Percentiles rank a stretch among this genome's conserved stretches.
Evolutionary conservation across 2,888 invertebrate species (phyloP).

Genomic region (Himalopsyche japonica): DNA sequence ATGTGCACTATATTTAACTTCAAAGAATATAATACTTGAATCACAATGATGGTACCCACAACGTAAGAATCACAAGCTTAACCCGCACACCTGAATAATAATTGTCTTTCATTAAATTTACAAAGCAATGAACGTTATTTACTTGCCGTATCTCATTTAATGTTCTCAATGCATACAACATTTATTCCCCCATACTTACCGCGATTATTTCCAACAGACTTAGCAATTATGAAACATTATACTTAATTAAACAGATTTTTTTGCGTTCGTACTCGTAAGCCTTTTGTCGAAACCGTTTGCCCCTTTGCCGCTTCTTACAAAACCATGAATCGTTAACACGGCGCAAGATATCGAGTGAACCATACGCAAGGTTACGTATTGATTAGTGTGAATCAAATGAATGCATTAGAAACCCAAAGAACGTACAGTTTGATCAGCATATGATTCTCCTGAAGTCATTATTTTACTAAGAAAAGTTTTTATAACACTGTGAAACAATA

Average conservation of each 20-base stretch:
- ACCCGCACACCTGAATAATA: not conserved
- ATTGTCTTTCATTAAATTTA: not conserved
- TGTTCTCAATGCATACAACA: not conserved
- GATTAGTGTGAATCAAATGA: too few relatives aligned
- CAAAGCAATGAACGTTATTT: not conserved
- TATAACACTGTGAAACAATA: too few relatives aligned
- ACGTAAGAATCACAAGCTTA: not conserved
- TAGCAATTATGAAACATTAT: conserved; percentile 37
- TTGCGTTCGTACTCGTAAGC: conserved; percentile 23
- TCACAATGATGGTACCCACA: not conserved
- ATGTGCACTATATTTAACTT: not conserved
- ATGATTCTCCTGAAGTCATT: too few relatives aligned
- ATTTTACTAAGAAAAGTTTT: too few relatives aligned
- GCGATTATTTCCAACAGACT: conserved; percentile 28
- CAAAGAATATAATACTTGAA: not conserved
- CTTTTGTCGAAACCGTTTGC: conserved; percentile 31
- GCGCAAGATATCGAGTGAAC: not conserved
- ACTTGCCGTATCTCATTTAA: not conserved
- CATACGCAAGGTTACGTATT: too few relatives aligned
- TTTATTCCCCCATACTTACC: not conserved
- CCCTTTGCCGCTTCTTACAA: conserved; percentile 16
- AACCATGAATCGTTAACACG: not conserved
- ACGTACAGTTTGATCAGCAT: too few relatives aligned
- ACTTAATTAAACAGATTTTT: conserved; percentile 30
- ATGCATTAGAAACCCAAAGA: too few relatives aligned